phyloP scores from a whole-genome alignment of 2,797 vertebrate genomes.

The Paramormyrops hopkinsi region DNA sequence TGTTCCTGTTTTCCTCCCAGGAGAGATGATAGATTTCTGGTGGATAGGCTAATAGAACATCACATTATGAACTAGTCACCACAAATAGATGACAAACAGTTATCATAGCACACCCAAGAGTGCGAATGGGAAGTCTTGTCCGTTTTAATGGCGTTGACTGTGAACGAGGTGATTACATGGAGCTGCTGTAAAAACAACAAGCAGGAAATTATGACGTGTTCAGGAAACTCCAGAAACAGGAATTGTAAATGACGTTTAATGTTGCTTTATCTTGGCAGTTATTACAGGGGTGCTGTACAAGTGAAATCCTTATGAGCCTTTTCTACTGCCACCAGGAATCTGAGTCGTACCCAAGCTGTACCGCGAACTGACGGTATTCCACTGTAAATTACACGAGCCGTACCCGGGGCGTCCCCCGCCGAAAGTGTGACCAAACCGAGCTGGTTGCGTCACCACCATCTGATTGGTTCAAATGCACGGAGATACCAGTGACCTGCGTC shows the following conservation, averaged over 20 bases:
- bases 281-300: neutral
- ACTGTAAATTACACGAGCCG: neutral
- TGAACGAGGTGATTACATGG: neutral
- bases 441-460: neutral
- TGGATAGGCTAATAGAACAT: neutral
- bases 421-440: neutral
- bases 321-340: neutral
- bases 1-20: neutral
- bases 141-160: neutral
- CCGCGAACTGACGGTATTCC: neutral
- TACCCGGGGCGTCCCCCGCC: neutral
- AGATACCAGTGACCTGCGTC: no score
- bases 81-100: neutral
- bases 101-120: neutral
- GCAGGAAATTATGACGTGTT: neutral
- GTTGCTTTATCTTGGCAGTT: neutral
- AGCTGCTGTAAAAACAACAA: neutral
- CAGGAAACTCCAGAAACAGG: neutral
- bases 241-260: neutral
- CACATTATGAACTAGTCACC: neutral
- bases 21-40: neutral
- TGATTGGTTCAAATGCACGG: neutral
- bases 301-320: neutral
- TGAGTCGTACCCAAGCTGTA: neutral
- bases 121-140: neutral